Conservation (phyloP, 2,113 vertebrate species). For the Onychostoma macrolepis region DNA sequence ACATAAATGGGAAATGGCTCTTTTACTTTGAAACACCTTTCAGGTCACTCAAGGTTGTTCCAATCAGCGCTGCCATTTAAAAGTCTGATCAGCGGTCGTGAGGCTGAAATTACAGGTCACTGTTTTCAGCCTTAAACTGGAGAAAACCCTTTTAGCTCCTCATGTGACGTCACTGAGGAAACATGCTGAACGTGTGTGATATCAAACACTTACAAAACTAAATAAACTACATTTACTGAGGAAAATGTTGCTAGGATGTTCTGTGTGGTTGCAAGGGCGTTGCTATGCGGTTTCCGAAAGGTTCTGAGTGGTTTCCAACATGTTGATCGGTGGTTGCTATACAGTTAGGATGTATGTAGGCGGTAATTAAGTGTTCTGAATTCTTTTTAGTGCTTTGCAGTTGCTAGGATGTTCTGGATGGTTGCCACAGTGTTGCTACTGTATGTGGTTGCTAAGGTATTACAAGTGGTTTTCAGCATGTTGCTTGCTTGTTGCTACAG, state of each 20-base stretch:
- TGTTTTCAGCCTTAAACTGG: background rate
- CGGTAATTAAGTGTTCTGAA: background rate
- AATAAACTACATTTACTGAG: background rate
- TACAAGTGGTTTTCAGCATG: background rate
- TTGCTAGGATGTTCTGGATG: background rate
- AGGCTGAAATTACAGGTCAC: background rate
- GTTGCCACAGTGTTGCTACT: conserved; percentile 1
- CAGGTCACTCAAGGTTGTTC: conserved; percentile 4
- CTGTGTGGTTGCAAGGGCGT: background rate
- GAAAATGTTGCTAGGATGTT: background rate
- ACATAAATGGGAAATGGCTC: background rate
- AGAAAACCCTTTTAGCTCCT: background rate
- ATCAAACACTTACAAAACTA: background rate
- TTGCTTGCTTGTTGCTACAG: background rate
- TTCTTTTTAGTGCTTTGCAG: background rate
- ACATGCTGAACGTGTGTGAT: background rate
- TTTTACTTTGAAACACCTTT: background rate
- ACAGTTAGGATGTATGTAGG: background rate
- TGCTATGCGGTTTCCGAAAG: background rate
- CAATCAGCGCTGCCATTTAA: conserved; percentile 20
- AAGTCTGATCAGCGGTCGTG: background rate
- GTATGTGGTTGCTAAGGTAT: background rate
- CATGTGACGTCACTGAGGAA: background rate
- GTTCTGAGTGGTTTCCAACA: background rate
- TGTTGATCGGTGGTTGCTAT: background rate